Evolutionary conservation across 2,888 invertebrate species (phyloP), one percentile per base, ranked within the genome.

Genomic region (Sylvicola fuscatus): DNA sequence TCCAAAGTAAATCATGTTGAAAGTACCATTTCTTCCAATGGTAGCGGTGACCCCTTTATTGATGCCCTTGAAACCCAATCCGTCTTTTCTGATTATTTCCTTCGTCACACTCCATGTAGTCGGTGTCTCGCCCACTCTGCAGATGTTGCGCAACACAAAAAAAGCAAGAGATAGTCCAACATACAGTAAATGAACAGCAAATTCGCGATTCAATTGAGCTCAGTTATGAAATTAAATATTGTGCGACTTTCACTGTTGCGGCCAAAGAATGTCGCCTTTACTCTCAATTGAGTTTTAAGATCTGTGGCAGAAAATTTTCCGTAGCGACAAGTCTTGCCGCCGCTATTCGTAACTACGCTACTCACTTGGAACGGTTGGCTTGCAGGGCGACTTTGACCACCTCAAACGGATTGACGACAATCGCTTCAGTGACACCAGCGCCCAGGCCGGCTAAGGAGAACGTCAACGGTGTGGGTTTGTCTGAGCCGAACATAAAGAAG

Each of bases 1-100:
- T 27, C 93, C 89, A 53, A 95, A 92, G 58, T 93, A 95, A 34
- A 90, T 69, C 72, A 81, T 82, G 54, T 93, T 95, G 54, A 90
- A 93, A 4, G 82, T 65, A 1, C 86, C 89, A 62, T 92, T 89
- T 44, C 93, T 68, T 6, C 77, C 76, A 48, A 92, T 71, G 2
- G 92, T 93, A 0, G 92, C 82, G 1, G 83, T 78, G 1, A 93
- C 56, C 2, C 92, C 93, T 56, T 83, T 86, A 50, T 84, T 83
- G 0, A 92, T 61, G 0, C 90, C 92, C 41, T 63, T 64, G 0
- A 69, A 65, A 1, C 90, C 89, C 14, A 87, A 62, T 1, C 93
- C 93, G 47, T 73, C 61, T 34, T 70, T 68, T 38, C 66, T 60
- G 0, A 87, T 63, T 37, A 93, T 92, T 45, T 78, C 66, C 42